Base-by-base conservation (phyloP, 2,888 invertebrate species). In the Taenaris catops region DNA sequence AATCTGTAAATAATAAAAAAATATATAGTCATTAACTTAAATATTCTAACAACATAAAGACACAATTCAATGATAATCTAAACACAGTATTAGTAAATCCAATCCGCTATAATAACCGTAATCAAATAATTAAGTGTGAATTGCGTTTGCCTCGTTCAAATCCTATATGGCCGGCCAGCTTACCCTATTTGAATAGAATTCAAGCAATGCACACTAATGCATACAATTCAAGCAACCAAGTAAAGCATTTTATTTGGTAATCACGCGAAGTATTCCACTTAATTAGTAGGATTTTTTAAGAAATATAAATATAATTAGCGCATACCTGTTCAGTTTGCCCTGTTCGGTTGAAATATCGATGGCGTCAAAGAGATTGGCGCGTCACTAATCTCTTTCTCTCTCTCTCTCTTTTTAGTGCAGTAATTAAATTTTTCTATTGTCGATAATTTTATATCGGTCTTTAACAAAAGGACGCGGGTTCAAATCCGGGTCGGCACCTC, bases 171-270 rank as follows among this genome's bases (percentile, higher is more conserved):
- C 12, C 8, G 12, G n/a, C 20, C 14, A 9, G 6, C n/a, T n/a
- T n/a, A 31, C 14, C 23, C 17, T 5, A 49, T 52, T 51, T 48
- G 34, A 51, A 52, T 51, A 39, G 37, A 37, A 47, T 46, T 35
- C 35, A 18, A 29, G 41, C 27, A 45, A 49, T 35, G 32, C 32
- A 18, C 19, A 20, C 24, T 25, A 7, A 8, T 10, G 29, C 25
- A 25, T 11, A 25, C 12, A 21, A 27, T 14, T 31, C 7, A n/a
- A n/a, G n/a, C n/a, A n/a, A 6, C 16, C 7, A 23, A 9, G n/a
- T 21, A 21, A 19, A 12, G 29, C 31, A 33, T 38, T 38, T 12
- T 38, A 20, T 34, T 36, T 23, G n/a, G 11, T 16, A 38, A 26
- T 24, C 38, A 23, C 7, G 31, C 12, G 20, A 2, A 10, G 23